phyloP scores from a whole-genome alignment of 2,113 vertebrate genomes.

The Hepsetus odoe region DNA sequence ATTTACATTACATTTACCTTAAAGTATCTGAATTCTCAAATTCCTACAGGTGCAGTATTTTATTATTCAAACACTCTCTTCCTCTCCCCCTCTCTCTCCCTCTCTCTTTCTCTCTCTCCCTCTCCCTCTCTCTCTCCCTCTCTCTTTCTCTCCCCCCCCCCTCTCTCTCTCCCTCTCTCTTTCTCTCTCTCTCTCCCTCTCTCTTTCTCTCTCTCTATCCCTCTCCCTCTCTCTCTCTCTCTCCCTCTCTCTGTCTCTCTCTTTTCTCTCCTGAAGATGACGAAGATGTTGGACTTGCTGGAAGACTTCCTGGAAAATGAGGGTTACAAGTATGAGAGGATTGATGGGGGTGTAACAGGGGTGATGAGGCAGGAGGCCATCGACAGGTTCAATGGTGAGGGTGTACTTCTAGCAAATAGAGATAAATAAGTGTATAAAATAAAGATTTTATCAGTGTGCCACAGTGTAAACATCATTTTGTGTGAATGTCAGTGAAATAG shows the following conservation, averaged over 20 bases:
- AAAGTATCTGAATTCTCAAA: not conserved
- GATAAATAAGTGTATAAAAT: no score
- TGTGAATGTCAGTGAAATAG: no score
- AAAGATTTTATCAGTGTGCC: no score
- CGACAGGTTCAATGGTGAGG: constrained; percentile 93
- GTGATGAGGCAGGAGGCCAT: constrained; percentile 97
- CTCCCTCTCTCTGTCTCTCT: not conserved
- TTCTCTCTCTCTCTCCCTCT: not conserved
- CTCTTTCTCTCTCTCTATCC: not conserved
- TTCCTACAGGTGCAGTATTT: no score
- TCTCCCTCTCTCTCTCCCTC: not conserved
- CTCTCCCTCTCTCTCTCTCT: not conserved
- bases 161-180: not conserved
- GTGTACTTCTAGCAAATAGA: not conserved
- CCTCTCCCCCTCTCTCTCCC: not conserved
- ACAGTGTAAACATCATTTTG: no score
- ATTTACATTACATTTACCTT: no score
- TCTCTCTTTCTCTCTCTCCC: not conserved
- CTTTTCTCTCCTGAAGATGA: constrained; percentile 79
- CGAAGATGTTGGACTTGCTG: constrained; percentile 95
- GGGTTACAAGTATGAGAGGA: constrained; percentile 96
- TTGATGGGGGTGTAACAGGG: constrained; percentile 95
- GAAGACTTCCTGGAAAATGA: constrained; percentile 97
- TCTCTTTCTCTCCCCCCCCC: not conserved
- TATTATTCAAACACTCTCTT: no score